Percentiles rank a stretch among this genome's conserved stretches.
These are phyloP conservation scores for Etheostoma cragini DNA, from an alignment of 2,113 vertebrate genomes.

Conservation along the genomic window DNA sequence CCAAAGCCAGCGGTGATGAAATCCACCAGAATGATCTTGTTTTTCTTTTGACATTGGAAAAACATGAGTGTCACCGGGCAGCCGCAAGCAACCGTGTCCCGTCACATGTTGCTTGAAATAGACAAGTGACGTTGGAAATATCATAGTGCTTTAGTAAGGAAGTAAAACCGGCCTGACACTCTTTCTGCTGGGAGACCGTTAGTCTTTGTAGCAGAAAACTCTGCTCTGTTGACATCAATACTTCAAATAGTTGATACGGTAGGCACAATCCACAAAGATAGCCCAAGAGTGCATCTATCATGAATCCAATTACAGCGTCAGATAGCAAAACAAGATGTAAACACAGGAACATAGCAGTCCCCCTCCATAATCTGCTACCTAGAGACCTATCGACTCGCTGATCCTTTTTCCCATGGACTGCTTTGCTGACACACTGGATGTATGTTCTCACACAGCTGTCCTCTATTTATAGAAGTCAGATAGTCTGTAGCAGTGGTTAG, in stretches of 20 bases:
- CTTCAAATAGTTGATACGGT: conserved; percentile 32
- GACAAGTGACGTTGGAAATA: conserved; percentile 14
- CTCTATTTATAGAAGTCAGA: conserved; percentile 15
- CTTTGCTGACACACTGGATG: conserved; percentile 38
- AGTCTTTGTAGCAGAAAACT: conserved; percentile 3
- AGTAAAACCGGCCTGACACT: conserved; percentile 3
- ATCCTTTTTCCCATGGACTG: not conserved
- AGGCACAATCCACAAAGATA: conserved; percentile 30
- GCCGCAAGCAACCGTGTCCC: conserved; percentile 22
- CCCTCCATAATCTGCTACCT: conserved; percentile 9
- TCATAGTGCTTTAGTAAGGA: conserved; percentile 3
- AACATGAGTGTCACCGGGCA: conserved; percentile 50
- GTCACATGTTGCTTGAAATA: conserved; percentile 61
- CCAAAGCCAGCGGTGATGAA: conserved; percentile 48
- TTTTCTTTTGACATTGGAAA: conserved; percentile 63
- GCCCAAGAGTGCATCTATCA: conserved; percentile 32
- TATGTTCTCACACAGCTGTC: conserved; percentile 20
- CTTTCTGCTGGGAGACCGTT: conserved; percentile 5
- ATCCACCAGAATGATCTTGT: conserved; percentile 26
- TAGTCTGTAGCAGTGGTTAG: not conserved
- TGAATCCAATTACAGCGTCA: conserved; percentile 47
- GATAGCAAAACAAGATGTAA: conserved; percentile 57
- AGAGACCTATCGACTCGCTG: conserved; percentile 46
- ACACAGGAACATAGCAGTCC: conserved; percentile 44
- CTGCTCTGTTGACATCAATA: conserved; percentile 8